Base-by-base conservation (phyloP, 2,888 invertebrate species). In the Cephus pulcher region DNA sequence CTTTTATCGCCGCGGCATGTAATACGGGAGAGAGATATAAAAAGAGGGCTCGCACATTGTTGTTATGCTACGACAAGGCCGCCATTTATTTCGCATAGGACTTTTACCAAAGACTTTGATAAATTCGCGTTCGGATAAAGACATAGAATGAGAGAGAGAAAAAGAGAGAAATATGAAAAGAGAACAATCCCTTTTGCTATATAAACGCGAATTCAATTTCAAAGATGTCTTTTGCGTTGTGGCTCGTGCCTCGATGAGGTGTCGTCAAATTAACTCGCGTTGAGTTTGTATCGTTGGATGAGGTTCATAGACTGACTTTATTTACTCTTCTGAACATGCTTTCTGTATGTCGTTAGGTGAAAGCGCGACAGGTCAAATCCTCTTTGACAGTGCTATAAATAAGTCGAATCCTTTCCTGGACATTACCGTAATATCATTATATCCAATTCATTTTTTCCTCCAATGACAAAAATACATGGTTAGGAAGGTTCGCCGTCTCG, bases 1-100 rank as follows among this genome's bases (percentile, higher is more conserved):
- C 82, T 82, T 79, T 82, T 79, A 79, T 81, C 77, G 77, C 76
- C 76, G 81, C 82, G 71, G 81, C 81, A 80, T 75, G 69, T 79
- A 34, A 69, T 80, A 78, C 79, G 79, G 79, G 76, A 83, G 79
- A 82, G 79, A 79, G 76, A 82, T 84, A 71, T 23, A 56, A 56
- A 56, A 56, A 56, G 15, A 56, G 56, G 56, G 56, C 56, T 56
- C 56, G 23, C 56, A 23, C 23, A 56, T 56, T 23, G 56, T 56
- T 56, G 56, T 56, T 23, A 23, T 56, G 23, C 56, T 23, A 56
- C 56, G 56, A 56, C 23, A 56, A 56, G 23, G 6, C 56, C 56
- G 56, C 56, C 56, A 56, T 56, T 56, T 56, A 56, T 56, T 56
- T 56, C 56, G 56, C 56, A 56, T 56, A 56, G 15, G 56, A 56